Evolutionary conservation across 1,140 invertebrate genomes (phyloP), one percentile per base, ranked within the genome.

Genomic region (Vollenhovia emeryi): DNA sequence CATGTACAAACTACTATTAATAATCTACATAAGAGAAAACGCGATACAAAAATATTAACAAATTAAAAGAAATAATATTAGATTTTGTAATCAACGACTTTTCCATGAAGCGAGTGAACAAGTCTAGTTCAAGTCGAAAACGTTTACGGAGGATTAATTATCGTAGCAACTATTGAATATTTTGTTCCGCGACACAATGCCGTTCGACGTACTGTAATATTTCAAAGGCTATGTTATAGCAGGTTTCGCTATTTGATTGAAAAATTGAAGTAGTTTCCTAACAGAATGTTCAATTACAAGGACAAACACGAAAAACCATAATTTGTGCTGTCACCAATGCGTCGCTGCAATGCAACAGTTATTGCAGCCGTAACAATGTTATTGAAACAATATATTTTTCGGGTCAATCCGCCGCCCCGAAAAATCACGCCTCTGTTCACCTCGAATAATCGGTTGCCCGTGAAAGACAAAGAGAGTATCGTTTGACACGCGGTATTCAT

Each of bases 311-410:
- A 71, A 82, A 82, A 57, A 68, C 50, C 50, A 82, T 82, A 73
- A 82, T 82, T 82, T 57, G 78, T 50, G n/a, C 36, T 71, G 48
- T 73, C 66, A 73, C 1, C 33, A n/a, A 50, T 50, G 48, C 66
- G 36, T 71, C 50, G 48, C n/a, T 36, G 64, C 78, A 43, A 71
- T 71, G 64, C 64, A 82, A 82, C 78, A 73, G 66, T 60, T 57
- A 80, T 48, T 18, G 64, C 11, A 27, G 7, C 36, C 24, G 33
- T 69, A 69, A 55, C 66, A 79, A 79, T 60, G 75, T 79, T 79
- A 71, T 80, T 80, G 78, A 80, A 71, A 80, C 78, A 71, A 71
- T 71, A 73, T 82, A 82, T 82, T 82, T 82, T 82, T 73, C 36
- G 78, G 11, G n/a, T 18, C 78, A 71, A 82, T 73, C 50, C 78